Conservation (phyloP, 2,888 invertebrate species). For the Rhagonycha fulva region DNA sequence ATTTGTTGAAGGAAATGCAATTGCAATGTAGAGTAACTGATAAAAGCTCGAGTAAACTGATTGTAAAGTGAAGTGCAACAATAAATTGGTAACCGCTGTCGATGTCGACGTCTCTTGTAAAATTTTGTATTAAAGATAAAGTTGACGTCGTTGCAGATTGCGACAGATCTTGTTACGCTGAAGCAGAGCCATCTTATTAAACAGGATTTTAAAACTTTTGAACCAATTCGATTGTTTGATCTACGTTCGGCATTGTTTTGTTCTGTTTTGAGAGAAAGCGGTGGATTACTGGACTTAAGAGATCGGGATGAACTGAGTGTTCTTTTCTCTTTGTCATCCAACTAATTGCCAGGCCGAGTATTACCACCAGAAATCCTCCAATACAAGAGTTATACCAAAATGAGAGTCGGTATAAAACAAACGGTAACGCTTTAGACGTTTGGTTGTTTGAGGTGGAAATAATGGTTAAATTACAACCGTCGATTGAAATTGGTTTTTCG, state of each 20-base stretch:
- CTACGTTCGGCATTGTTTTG: background rate
- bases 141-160: background rate
- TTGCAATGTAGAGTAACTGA: background rate
- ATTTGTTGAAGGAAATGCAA: background rate
- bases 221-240: background rate
- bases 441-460: background rate
- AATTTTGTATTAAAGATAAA: background rate
- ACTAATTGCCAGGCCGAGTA: conserved; percentile 66
- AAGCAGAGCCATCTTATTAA: background rate
- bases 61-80: background rate
- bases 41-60: background rate
- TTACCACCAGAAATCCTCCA: conserved; percentile 63
- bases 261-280: background rate
- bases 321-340: conserved; percentile 62
- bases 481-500: background rate
- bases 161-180: background rate
- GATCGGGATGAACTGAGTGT: conserved; percentile 62
- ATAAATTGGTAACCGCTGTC: background rate
- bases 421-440: conserved; percentile 42
- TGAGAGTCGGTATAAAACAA: conserved; percentile 65
- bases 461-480: background rate
- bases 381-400: conserved; percentile 71
- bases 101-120: background rate
- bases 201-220: background rate
- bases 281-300: conserved; percentile 58